Base-by-base conservation (phyloP, 1,140 invertebrate genomes). In the Eciton burchellii region DNA sequence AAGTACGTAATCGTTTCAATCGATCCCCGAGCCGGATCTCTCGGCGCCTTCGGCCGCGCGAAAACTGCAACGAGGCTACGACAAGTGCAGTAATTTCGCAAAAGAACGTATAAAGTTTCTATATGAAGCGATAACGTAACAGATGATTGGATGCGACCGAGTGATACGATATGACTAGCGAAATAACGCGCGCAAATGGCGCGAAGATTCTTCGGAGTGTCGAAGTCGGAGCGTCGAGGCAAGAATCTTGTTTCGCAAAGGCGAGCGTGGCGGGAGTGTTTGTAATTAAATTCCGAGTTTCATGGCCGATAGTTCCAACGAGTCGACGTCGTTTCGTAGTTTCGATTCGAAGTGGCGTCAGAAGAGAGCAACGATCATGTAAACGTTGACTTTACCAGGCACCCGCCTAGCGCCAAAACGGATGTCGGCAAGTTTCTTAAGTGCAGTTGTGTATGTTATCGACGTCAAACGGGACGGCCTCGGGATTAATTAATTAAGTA, bases 401-500 rank as follows among this genome's bases (percentile, higher is more conserved):
- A 57, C 19, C 54, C 49, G 12, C 35, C 2, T 35, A 35, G 35
- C 14, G 12, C 19, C 19, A 49, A 65, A 76, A 49, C 45, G 59
- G 47, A 76, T 63, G 19, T 45, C 29, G 60, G 60, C 19, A 76
- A 76, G 47, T 76, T 76, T 76, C 73, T 65, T 76, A 76, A 76
- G 73, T 65, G 60, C 41, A 54, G 60, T 24, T 54, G 73, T 24
- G 57, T 57, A 63, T 76, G 73, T 65, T 76, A 76, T 76, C 60
- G 60, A 76, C 73, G 73, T 76, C 73, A 76, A 76, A 65, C 47
- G 47, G 29, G 35, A 6, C 35, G 35, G 59, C 59, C 59, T 76
- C 72, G 59, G 65, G 73, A 76, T 54, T 76, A 76, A 76, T 76
- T 76, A 76, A 76, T 76, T 76, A 76, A 76, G 73, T 76, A 76